phyloP scores from a whole-genome alignment of 2,113 vertebrate species.

The Chaetodon auriga region DNA sequence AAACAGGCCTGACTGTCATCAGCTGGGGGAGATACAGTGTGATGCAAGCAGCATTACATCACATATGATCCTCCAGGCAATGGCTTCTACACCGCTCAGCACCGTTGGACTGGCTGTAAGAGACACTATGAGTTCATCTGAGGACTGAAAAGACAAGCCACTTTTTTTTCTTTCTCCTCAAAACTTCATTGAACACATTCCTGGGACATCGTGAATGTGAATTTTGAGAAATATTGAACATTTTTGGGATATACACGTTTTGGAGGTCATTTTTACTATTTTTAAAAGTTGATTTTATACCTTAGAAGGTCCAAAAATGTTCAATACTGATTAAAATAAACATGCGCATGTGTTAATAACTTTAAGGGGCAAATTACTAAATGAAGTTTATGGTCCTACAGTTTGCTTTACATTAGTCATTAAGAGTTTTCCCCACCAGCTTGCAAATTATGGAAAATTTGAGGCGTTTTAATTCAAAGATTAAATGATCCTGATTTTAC shows the following conservation, averaged over 20 bases:
- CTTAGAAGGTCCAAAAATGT: too few relatives aligned
- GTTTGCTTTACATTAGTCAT: too few relatives aligned
- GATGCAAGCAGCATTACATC: constrained; percentile 81
- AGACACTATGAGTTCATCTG: constrained; percentile 32
- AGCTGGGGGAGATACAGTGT: constrained; percentile 75
- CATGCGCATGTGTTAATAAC: too few relatives aligned
- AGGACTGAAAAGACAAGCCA: constrained; percentile 13
- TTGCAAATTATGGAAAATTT: too few relatives aligned
- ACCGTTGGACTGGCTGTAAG: constrained; percentile 35
- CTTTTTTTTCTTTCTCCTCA: not conserved
- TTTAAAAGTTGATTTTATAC: too few relatives aligned
- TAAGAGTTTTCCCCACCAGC: too few relatives aligned
- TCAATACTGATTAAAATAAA: too few relatives aligned
- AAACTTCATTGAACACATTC: not conserved
- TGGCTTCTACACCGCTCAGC: constrained; percentile 16
- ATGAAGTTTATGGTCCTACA: too few relatives aligned
- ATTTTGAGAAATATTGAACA: not conserved
- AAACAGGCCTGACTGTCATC: constrained; percentile 82
- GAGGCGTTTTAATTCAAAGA: not conserved
- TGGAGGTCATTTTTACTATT: not conserved
- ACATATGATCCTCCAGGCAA: constrained; percentile 55
- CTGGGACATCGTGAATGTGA: not conserved
- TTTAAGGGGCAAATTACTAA: too few relatives aligned
- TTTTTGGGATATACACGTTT: not conserved
- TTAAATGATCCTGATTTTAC: not conserved